Evolutionary conservation across 2,888 invertebrate species (phyloP).

Genomic region (Drosophila falleni): DNA sequence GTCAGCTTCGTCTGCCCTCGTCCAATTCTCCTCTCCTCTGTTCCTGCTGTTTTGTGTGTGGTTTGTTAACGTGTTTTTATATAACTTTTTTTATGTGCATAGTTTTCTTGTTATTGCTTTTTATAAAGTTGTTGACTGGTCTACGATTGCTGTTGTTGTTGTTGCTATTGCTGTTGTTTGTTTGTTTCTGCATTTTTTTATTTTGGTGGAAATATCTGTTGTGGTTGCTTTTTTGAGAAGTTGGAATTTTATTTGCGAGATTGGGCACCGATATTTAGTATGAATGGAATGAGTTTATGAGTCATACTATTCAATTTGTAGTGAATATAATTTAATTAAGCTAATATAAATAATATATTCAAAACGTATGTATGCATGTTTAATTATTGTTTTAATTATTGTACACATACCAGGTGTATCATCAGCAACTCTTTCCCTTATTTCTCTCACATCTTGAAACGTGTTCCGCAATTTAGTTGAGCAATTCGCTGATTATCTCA

Average conservation of each 20-base stretch:
- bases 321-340: constrained; percentile 1
- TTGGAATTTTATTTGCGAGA: constrained; percentile 57
- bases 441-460: constrained; percentile 9
- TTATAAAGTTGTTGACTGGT: constrained; percentile 57
- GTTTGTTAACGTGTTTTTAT: constrained; percentile 71
- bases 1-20: constrained; percentile 29
- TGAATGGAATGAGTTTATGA: constrained; percentile 56
- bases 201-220: constrained; percentile 58
- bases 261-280: constrained; percentile 35
- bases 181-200: constrained; percentile 61
- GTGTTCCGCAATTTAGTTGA: constrained; percentile 57
- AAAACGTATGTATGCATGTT: not conserved
- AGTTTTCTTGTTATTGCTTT: constrained; percentile 53
- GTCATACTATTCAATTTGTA: constrained; percentile 36
- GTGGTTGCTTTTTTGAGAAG: constrained; percentile 24
- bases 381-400: constrained; percentile 3
- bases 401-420: not conserved
- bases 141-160: constrained; percentile 14
- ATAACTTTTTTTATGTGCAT: constrained; percentile 71
- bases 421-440: constrained; percentile 3
- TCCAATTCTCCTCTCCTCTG: constrained; percentile 1
- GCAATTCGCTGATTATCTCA: constrained; percentile 74
- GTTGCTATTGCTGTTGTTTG: constrained; percentile 26
- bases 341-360: not conserved
- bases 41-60: constrained; percentile 24